Evolutionary conservation across 2,797 vertebrate genomes (phyloP), one percentile per base, ranked within the genome.

Genomic region (Lophius americanus): DNA sequence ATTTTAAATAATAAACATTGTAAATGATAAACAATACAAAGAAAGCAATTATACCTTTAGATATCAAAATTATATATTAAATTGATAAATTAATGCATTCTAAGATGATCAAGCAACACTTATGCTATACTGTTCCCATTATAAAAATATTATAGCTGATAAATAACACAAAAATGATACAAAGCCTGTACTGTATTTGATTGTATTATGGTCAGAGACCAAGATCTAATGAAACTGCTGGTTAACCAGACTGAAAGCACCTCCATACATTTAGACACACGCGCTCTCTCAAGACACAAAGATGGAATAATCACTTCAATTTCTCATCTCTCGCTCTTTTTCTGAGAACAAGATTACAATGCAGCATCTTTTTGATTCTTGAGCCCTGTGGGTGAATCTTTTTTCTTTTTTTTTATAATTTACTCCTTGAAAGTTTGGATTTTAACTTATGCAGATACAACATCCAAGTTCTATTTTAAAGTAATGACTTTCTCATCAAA

Each of bases 301-400:
- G 80, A 86, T 82, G 63, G 88, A 89, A 84, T 87, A 88, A 87
- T 85, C 53, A 32, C 75, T 83, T 82, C 75, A 73, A 83, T 88
- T 88, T 84, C 85, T 77, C 77, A 72, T 88, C 64, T 48, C 72
- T 83, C 62, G 76, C 71, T 82, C 72, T 83, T 65, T 11, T 44
- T 82, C 66, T 73, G 68, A 68, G 78, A 87, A 83, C 75, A 74
- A 78, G 78, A 90, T 85, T 84, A 79, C 74, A 84, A 83, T 85
- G 84, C 56, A 56, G 76, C 38, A 66, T 78, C 81, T 77, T 81
- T 89, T 86, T 89, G 79, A 90, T 82, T 82, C 90, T 68, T 75
- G 74, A 68, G 79, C 32, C 9, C 10, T 50, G 60, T 85, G 78
- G 76, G 67, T 59, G 53, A 75, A 76, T 78, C 72, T 63, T 51